Conservation (phyloP, 2,888 invertebrate species). For the Mamestra brassicae region DNA sequence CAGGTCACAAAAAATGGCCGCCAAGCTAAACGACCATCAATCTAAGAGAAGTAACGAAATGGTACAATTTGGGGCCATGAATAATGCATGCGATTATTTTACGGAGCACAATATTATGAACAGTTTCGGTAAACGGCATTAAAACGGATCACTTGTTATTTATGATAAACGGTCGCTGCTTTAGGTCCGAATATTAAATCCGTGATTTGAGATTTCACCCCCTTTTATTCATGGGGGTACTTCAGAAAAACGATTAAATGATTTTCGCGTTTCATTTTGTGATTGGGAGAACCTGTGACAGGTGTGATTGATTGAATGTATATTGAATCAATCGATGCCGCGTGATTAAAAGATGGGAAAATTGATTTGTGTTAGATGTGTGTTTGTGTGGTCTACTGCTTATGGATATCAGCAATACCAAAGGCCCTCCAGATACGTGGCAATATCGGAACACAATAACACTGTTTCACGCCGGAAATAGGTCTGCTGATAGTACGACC, state of each 20-base stretch:
- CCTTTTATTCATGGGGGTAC: conserved; percentile 34
- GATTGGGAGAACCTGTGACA: neutral
- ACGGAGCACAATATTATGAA: conserved; percentile 62
- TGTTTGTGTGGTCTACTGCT: too few species aligned
- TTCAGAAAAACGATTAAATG: conserved; percentile 14
- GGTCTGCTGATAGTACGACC: neutral
- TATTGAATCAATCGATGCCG: conserved; percentile 7
- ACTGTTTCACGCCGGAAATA: neutral
- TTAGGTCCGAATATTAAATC: conserved; percentile 46
- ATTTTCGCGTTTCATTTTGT: conserved; percentile 7
- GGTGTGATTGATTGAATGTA: conserved; percentile 14
- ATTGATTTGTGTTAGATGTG: neutral
- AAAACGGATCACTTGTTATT: conserved; percentile 61
- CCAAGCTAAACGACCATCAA: conserved; percentile 41
- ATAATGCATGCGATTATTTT: conserved; percentile 71
- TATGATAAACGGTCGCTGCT: conserved; percentile 59
- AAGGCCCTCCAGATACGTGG: too few species aligned
- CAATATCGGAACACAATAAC: too few species aligned
- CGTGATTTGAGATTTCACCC: conserved; percentile 18
- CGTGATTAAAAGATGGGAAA: neutral
- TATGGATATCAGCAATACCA: neutral
- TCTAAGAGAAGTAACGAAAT: conserved; percentile 48
- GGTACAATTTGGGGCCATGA: conserved; percentile 60
- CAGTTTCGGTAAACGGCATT: conserved; percentile 56
- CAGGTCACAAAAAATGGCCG: conserved; percentile 12